Evolutionary conservation across 2,888 invertebrate genomes (phyloP).

Genomic region (Cantharis rufa): DNA sequence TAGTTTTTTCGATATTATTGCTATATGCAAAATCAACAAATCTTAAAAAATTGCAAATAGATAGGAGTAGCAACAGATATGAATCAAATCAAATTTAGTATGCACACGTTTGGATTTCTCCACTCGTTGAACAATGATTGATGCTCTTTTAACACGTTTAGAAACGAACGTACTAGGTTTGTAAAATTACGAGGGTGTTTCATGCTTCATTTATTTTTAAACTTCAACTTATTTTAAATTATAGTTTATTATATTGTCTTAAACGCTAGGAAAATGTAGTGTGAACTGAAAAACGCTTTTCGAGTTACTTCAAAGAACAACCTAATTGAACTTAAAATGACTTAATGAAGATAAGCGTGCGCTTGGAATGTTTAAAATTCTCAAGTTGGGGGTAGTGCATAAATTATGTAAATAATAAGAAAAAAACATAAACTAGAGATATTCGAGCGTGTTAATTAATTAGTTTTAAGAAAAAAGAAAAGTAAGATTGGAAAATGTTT

Average conservation of each 20-base stretch:
- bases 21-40: not conserved
- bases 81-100: slow-evolving; percentile 1
- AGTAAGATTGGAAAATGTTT: slow-evolving; percentile 39
- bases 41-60: not conserved
- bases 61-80: slow-evolving; percentile 2
- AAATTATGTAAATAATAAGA: not conserved
- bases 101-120: not conserved
- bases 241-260: not conserved
- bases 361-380: not conserved
- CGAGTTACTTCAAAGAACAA: not conserved
- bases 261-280: not conserved
- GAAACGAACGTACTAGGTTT: slow-evolving; percentile 1
- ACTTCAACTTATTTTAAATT: not conserved
- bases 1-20: not conserved
- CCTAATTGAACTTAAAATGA: not conserved
- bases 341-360: not conserved
- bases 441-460: not conserved
- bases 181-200: slow-evolving; percentile 4
- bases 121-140: not conserved
- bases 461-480: not conserved
- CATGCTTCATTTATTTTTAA: slow-evolving; percentile 5
- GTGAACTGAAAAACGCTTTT: not conserved
- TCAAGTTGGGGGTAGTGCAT: not conserved
- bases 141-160: slow-evolving; percentile 4
- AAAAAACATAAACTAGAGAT: not conserved